These are phyloP conservation scores for Megaustenia siamemsis DNA, from an alignment of 2,888 invertebrate species.

Conservation along the genomic window DNA sequence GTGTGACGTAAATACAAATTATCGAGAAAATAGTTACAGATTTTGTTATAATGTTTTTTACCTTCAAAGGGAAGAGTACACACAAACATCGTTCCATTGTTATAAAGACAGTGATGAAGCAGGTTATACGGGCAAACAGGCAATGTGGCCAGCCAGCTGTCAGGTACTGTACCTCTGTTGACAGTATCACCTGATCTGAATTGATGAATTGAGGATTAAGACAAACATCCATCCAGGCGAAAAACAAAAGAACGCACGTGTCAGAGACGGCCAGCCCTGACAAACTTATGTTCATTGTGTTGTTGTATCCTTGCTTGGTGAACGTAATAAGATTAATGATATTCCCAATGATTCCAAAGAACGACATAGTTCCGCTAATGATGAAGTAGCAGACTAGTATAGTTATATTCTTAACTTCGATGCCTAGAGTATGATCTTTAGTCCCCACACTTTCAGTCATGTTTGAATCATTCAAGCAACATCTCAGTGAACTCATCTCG, in stretches of 20 bases:
- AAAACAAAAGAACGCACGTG: not conserved
- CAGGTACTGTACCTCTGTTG: constrained; percentile 89
- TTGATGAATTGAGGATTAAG: constrained; percentile 18
- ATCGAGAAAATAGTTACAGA: constrained; percentile 10
- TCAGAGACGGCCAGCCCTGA: constrained; percentile 29
- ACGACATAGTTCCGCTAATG: not conserved
- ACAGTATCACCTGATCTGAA: constrained; percentile 86
- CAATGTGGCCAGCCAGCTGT: constrained; percentile 40
- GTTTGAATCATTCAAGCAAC: too few relatives aligned
- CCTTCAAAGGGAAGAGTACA: constrained; percentile 25
- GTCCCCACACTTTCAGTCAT: not conserved
- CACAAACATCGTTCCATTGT: constrained; percentile 46
- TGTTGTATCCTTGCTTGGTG: constrained; percentile 19
- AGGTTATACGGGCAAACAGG: constrained; percentile 31
- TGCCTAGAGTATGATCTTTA: not conserved
- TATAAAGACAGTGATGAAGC: constrained; percentile 34
- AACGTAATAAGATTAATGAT: constrained; percentile 21
- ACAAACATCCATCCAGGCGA: constrained; percentile 4
- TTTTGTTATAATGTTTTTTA: constrained; percentile 36
- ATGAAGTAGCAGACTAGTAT: constrained; percentile 2
- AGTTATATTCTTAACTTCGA: not conserved
- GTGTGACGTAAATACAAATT: not conserved
- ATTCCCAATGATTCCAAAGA: constrained; percentile 19
- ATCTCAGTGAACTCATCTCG: too few relatives aligned
- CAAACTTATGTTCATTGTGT: constrained; percentile 31